Evolutionary conservation across 1,140 invertebrate genomes (phyloP), one percentile per base, ranked within the genome.

Genomic region (Drosophila paulistorum): DNA sequence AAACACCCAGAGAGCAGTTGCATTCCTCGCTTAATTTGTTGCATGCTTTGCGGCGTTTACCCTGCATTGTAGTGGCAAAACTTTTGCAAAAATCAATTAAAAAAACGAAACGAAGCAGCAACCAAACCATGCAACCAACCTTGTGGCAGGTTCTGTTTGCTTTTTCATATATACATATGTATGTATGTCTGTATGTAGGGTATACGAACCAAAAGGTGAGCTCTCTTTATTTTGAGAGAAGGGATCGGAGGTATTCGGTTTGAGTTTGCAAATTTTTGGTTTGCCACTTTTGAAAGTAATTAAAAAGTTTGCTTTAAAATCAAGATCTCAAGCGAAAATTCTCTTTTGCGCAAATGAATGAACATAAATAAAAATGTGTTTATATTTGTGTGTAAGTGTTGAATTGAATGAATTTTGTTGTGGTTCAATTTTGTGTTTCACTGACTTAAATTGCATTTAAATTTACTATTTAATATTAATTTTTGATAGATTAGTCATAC

Each of bases 21-120:
- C 82, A 86, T 87, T 86, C 79, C 78, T 39, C 65, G 70, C 79
- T 86, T 79, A 86, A 86, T 87, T 87, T 87, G 79, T 77, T 79
- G 75, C 72, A 77, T 87, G 77, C 83, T 80, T 75, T 82, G 75
- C 42, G 69, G 83, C 45, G 60, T 35, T 57, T 60, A 60, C 45
- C 45, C 45, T 51, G 45, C 45, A 51, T 63, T 37, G 59, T 30
- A 30, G 64, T 37, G 26, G 66, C 70, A 71, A 70, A 81, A 82
- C 51, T 83, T 68, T 79, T 54, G 54, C 30, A 79, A 41, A 79
- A 68, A 76, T 60, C 65, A 51, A 66, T 54, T 71, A 41, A 59
- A 41, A 67, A 23, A 74, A 30, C 55, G n/a, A 13, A 30, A 42
- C n/a, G n/a, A 30, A 13, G 26, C 30, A 51, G 45, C 17, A 51